Evolutionary conservation across 2,797 vertebrate species (phyloP), one percentile per base, ranked within the genome.

Genomic region (Lepilemur septentrionalis): DNA sequence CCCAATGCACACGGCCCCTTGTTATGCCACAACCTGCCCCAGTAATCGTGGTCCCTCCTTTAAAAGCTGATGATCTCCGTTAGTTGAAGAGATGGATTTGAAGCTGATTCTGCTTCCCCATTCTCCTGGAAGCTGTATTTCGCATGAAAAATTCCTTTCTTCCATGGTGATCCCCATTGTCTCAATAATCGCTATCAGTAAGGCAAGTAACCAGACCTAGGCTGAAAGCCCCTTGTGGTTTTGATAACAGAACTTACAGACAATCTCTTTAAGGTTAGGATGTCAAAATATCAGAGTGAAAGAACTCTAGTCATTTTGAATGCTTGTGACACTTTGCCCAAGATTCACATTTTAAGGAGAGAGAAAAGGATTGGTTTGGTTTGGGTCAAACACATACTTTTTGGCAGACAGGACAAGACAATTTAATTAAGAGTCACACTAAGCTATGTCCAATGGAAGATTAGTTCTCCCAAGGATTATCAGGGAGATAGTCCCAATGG

Each of bases 301-400:
- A 85, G 59, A 80, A 7, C 6, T n/a, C 8, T 59, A 43, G 12
- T n/a, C 46, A 46, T 67, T 88, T 75, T 59, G 32, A 96, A 59
- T 93, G 35, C 76, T 87, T 61, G 15, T 89, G 59, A 84, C 30
- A 65, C 14, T 91, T 91, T 85, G 43, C n/a, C 85, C 30, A 81
- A 92, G 48, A 93, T 91, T 96, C 43, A 86, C 30, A 91, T 94
- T 89, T 96, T 25, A 88, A 83, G 41, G 63, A 92, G 17, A 70
- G 38, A 92, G 11, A 91, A 57, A 0, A 23, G 72, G 10, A 17
- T 75, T 90, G 46, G 57, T 82, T 92, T 92, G n/a, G 4, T 97
- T 87, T 61, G 41, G 59, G 43, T 92, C 30, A 84, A 73, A 90
- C 25, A 78, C 6, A 17, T 50, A 43, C 13, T 75, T 88, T 17